These are phyloP conservation scores for Lordiphosa andalusiaca DNA, from an alignment of 2,888 invertebrate genomes.

Conservation along the genomic window DNA sequence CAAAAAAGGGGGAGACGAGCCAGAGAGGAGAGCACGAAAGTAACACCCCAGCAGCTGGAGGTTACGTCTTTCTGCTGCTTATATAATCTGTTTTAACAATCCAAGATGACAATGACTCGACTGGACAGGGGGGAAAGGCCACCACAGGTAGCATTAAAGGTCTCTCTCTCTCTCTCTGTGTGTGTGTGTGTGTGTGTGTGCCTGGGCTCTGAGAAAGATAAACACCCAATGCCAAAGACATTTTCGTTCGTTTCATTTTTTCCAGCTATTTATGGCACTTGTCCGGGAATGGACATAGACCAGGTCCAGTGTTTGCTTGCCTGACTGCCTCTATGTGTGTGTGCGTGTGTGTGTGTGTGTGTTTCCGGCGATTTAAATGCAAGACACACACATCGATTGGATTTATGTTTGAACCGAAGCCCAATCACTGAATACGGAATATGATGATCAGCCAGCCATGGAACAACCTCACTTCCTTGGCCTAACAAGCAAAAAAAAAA, in stretches of 20 bases:
- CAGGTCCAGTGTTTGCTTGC: slow-evolving; percentile 24
- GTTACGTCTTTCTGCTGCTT: slow-evolving; percentile 15
- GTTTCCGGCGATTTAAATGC: slow-evolving; percentile 73
- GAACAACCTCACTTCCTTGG: neutral
- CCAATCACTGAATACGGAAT: slow-evolving; percentile 13
- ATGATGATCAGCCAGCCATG: neutral
- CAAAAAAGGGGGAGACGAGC: slow-evolving; percentile 15
- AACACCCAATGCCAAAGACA: slow-evolving; percentile 24
- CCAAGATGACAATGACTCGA: slow-evolving; percentile 48
- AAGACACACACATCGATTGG: slow-evolving; percentile 57
- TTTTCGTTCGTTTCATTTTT: slow-evolving; percentile 42
- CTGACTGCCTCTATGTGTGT: slow-evolving; percentile 29
- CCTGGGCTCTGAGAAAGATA: slow-evolving; percentile 44
- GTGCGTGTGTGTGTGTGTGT: slow-evolving; percentile 27
- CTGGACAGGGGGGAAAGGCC: slow-evolving; percentile 12
- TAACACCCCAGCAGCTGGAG: neutral
- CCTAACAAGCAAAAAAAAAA: slow-evolving; percentile 21
- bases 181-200: slow-evolving; percentile 16
- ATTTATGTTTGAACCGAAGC: slow-evolving; percentile 9
- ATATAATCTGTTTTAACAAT: slow-evolving; percentile 30
- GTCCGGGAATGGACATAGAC: slow-evolving; percentile 45
- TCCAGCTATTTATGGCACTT: slow-evolving; percentile 66
- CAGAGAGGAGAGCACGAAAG: slow-evolving; percentile 10
- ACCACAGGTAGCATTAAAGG: slow-evolving; percentile 49
- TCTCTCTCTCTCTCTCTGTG: slow-evolving; percentile 10